phyloP scores from a whole-genome alignment of 2,797 vertebrate genomes.

The Pangasius larnaudii region DNA sequence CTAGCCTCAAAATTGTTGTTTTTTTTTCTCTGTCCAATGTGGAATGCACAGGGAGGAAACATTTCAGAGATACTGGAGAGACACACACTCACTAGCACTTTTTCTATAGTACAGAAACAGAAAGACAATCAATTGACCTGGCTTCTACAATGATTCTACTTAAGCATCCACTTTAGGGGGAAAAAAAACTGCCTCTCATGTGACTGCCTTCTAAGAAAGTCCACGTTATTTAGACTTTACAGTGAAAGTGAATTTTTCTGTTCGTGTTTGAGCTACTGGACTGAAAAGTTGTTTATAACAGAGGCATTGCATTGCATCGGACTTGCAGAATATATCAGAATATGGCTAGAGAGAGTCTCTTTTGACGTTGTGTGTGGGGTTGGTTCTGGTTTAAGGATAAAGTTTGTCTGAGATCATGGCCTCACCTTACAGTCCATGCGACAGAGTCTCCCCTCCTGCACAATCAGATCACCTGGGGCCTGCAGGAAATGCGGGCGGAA shows the following conservation, averaged over 20 bases:
- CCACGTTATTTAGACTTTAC: not conserved
- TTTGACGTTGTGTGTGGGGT: not conserved
- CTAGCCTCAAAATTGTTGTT: slow-evolving; percentile 25
- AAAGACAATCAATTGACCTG: not conserved
- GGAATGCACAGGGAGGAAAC: slow-evolving; percentile 59
- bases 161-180: not conserved
- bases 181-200: not conserved
- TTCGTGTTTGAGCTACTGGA: not conserved
- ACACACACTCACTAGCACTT: slow-evolving; percentile 5
- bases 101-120: slow-evolving; percentile 8
- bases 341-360: not conserved
- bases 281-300: not conserved
- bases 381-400: not conserved
- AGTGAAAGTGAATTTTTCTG: not conserved
- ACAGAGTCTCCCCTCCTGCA: slow-evolving; percentile 95
- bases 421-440: slow-evolving; percentile 98
- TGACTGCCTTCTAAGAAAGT: not conserved
- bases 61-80: slow-evolving; percentile 40
- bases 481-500: slow-evolving; percentile 99
- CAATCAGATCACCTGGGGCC: slow-evolving; percentile 94
- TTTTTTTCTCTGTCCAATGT: slow-evolving; percentile 47
- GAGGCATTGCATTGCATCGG: not conserved
- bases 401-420: not conserved
- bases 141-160: not conserved
- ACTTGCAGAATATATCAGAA: not conserved